Evolutionary conservation across 1,140 invertebrate genomes (phyloP).

Genomic region (Leguminivora glycinivorella): DNA sequence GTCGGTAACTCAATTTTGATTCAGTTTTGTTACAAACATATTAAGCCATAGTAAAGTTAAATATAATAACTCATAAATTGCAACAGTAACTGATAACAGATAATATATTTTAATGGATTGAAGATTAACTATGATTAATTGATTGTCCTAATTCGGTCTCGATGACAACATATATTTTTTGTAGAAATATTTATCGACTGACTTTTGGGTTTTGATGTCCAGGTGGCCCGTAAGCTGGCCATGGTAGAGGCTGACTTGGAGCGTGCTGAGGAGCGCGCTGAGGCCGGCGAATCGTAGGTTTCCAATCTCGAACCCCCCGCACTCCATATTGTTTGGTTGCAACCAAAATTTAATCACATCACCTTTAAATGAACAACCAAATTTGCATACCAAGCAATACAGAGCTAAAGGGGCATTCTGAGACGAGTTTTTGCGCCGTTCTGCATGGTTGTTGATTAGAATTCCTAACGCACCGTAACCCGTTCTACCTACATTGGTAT

Average conservation of each 20-base stretch:
- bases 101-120: no score
- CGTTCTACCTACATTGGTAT: constrained; percentile 66
- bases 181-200: not conserved
- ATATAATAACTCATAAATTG: no score
- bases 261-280: constrained; percentile 99
- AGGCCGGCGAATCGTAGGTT: constrained; percentile 99
- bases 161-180: constrained; percentile 21
- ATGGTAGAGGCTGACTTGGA: constrained; percentile 99
- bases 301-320: constrained; percentile 52
- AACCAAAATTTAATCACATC: constrained; percentile 27
- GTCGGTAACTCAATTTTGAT: no score
- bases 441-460: constrained; percentile 77
- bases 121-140: not conserved
- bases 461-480: constrained; percentile 75
- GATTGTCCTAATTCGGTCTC: not conserved
- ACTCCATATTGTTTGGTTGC: constrained; percentile 33
- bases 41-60: no score
- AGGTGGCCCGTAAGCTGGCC: constrained; percentile 99
- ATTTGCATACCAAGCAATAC: constrained; percentile 43
- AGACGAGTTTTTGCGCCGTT: constrained; percentile 62
- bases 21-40: no score
- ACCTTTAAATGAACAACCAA: constrained; percentile 35
- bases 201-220: constrained; percentile 66
- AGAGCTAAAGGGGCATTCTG: constrained; percentile 45
- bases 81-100: no score